Base-by-base conservation (phyloP, 2,888 invertebrate genomes). In the Pollenia griseotomentosa region DNA sequence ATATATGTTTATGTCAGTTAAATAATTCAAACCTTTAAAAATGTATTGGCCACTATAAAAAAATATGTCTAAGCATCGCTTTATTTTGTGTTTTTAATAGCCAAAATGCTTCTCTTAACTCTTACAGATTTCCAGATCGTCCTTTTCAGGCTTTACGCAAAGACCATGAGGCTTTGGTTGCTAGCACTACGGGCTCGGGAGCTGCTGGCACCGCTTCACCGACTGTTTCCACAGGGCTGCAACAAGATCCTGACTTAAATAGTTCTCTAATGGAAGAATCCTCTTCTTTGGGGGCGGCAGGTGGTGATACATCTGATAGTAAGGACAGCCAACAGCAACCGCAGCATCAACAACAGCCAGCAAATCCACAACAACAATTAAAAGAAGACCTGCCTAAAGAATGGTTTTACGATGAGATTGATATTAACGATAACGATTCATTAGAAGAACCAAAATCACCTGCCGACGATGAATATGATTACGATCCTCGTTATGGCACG, bases 361-460 rank as follows among this genome's bases (percentile, higher is more conserved):
- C 96, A 89, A 95, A 96, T 19, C 95, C 96, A 89, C 95, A 96
- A 42, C 89, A 88, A 55, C 89, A 89, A 77, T 94, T 96, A 9
- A 97, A 97, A 93, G 97, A 97, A 94, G 96, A 96, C 91, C 93
- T 94, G 88, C 95, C 96, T 89, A 97, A 96, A 94, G 97, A 97
- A 90, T 98, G 97, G 97, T 98, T 96, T 94, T 97, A 97, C 91
- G 98, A 98, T 91, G 97, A 98, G 88, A 95, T 97, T 91, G 97
- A 97, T 87, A 96, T 98, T 94, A 96, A 97, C 84, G 98, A 98
- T 92, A 97, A 97, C 94, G 98, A 98, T 90, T 96, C 96, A 0
- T 97, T 97, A 87, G 98, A 98, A 91, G 98, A 98, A 91, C 97
- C 97, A 0, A 98, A 98, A 91, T 96, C 97, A 55, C 98, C 98